Evolutionary conservation across 2,113 vertebrate genomes (phyloP).

Genomic region (Caloenas nicobarica): DNA sequence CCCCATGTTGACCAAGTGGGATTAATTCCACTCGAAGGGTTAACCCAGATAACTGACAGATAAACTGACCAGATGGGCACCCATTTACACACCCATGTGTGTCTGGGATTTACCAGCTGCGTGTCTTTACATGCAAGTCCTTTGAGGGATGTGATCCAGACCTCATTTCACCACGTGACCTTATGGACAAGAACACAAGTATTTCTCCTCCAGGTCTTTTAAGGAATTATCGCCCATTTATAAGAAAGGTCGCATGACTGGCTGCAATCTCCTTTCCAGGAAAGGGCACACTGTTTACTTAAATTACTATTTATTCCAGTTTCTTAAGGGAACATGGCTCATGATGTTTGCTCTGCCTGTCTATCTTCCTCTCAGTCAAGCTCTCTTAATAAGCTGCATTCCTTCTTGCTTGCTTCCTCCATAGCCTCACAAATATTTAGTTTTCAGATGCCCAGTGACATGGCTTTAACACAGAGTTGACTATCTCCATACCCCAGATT

Average conservation of each 20-base stretch:
- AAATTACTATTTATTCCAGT: not conserved
- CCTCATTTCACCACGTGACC: not conserved
- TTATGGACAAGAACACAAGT: not conserved
- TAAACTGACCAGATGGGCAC: not conserved
- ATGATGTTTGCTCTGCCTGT: not conserved
- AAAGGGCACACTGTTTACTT: not conserved
- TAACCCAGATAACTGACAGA: not conserved
- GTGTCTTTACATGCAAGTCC: not conserved
- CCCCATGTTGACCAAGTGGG: not conserved
- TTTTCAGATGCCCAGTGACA: not conserved
- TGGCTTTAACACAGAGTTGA: not conserved
- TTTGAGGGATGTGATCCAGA: not conserved
- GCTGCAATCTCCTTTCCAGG: not conserved
- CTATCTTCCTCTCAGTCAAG: not conserved
- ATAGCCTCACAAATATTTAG: not conserved
- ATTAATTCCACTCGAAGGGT: not conserved
- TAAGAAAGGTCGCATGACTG: not conserved
- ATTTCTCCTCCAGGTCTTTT: not conserved
- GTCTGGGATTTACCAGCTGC: not conserved
- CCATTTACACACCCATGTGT: fast-evolving
- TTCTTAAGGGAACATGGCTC: not conserved
- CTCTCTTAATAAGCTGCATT: not conserved
- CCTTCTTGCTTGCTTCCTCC: not conserved
- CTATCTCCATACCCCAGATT: not conserved
- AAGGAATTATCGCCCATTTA: not conserved